Evolutionary conservation across 2,888 invertebrate species (phyloP).

Genomic region (Toxonevra muliebris): DNA sequence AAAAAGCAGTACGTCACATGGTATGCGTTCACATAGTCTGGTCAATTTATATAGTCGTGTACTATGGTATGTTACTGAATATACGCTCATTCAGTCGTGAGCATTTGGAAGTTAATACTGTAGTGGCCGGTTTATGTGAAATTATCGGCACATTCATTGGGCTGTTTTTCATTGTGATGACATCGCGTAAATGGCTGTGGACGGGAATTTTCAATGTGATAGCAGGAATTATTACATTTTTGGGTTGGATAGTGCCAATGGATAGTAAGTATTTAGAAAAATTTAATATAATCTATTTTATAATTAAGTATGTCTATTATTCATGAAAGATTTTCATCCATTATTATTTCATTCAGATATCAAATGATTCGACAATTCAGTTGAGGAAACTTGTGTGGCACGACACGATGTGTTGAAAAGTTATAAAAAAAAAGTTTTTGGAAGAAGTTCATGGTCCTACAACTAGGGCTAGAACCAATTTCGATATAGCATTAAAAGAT

Average conservation of each 20-base stretch:
- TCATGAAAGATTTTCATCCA: not conserved
- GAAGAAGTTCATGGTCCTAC: no score
- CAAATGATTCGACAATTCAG: not conserved
- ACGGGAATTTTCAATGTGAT: slow-evolving; percentile 62
- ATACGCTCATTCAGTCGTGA: slow-evolving; percentile 66
- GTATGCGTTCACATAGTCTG: slow-evolving; percentile 63
- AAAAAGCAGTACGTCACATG: slow-evolving; percentile 60
- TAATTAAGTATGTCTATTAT: not conserved
- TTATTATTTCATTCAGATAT: not conserved
- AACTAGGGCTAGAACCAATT: no score
- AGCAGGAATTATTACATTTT: slow-evolving; percentile 60
- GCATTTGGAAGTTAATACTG: slow-evolving; percentile 64
- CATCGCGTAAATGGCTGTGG: slow-evolving; percentile 63
- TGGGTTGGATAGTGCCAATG: slow-evolving; percentile 63
- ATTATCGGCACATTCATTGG: slow-evolving; percentile 64
- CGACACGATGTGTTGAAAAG: no score
- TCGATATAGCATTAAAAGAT: no score
- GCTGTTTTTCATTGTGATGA: slow-evolving; percentile 60
- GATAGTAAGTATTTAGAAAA: slow-evolving; percentile 46
- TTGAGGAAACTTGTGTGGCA: not conserved
- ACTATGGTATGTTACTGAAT: slow-evolving; percentile 66
- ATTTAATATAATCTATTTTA: not conserved
- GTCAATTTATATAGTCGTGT: slow-evolving; percentile 65
- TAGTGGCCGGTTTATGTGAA: slow-evolving; percentile 63
- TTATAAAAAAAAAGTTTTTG: no score